Evolutionary conservation across 37 sponge, comb jelly and placozoan species (phyloP).

Genomic region (Ianthella basta): DNA sequence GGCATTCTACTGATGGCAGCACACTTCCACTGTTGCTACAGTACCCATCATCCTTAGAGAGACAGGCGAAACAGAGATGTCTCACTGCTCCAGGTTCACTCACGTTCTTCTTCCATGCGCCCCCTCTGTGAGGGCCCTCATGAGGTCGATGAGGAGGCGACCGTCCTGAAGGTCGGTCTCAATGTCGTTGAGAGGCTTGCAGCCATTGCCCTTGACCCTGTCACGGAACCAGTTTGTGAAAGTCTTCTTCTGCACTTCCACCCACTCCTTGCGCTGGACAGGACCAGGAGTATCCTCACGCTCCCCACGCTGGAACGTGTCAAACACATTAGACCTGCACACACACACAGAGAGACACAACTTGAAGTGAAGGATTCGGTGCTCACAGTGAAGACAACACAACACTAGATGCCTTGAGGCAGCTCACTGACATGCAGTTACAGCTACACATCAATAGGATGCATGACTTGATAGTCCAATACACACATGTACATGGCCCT

Average conservation of each 20-base stretch:
- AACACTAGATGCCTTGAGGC: too few relatives aligned
- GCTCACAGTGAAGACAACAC: too few relatives aligned
- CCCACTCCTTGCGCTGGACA: conserved; percentile 64
- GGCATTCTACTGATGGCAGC: too few relatives aligned
- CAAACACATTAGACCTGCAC: conserved; percentile 22
- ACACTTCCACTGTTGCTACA: too few relatives aligned
- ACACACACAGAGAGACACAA: too few relatives aligned
- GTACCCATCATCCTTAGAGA: too few relatives aligned
- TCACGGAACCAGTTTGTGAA: conserved; percentile 88
- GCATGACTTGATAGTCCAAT: too few relatives aligned
- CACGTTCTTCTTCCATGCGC: conserved; percentile 18
- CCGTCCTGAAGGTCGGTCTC: conserved; percentile 79
- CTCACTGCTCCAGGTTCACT: background rate
- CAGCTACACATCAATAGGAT: too few relatives aligned
- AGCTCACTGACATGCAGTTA: too few relatives aligned
- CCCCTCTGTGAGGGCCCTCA: conserved; percentile 19
- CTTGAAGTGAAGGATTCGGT: too few relatives aligned
- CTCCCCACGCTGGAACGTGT: background rate
- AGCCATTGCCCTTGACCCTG: conserved; percentile 64
- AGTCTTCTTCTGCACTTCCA: conserved; percentile 85
- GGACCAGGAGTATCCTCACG: background rate
- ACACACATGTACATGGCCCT: too few relatives aligned
- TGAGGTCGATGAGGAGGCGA: conserved; percentile 70
- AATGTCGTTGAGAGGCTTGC: conserved; percentile 62
- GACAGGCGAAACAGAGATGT: too few relatives aligned